These are phyloP conservation scores for Gobio occitaniae DNA, from an alignment of 2,797 vertebrate genomes.

Conservation along the genomic window DNA sequence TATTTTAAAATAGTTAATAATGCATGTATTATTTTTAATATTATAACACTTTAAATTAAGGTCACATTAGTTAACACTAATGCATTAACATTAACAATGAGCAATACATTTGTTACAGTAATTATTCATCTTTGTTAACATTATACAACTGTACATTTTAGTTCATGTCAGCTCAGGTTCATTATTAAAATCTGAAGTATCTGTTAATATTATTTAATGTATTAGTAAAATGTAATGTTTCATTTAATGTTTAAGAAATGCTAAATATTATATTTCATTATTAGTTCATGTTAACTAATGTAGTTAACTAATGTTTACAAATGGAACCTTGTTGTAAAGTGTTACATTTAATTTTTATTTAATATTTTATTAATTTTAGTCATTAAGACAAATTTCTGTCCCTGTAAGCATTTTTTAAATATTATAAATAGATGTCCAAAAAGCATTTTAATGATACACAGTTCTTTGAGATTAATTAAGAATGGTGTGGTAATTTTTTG, in stretches of 20 bases:
- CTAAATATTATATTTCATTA: too few species aligned
- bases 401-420: too few species aligned
- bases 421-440: too few species aligned
- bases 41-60: neutral
- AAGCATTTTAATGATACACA: too few species aligned
- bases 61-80: neutral
- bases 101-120: neutral
- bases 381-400: neutral
- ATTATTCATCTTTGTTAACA: too few species aligned
- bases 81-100: neutral
- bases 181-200: neutral
- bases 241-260: neutral
- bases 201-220: neutral
- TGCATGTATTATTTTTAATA: neutral
- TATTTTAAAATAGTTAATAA: neutral
- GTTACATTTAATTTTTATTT: too few species aligned
- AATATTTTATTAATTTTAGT: too few species aligned
- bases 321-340: neutral
- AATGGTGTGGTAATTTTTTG: too few species aligned
- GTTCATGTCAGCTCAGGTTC: neutral
- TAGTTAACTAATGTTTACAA: neutral
- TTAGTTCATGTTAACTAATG: neutral
- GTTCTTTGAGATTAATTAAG: too few species aligned
- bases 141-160: neutral
- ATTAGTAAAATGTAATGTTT: neutral